Percentiles rank a stretch among this genome's conserved stretches.
phyloP scores from a whole-genome alignment of 2,888 invertebrate species.

The Mycogona germanica region DNA sequence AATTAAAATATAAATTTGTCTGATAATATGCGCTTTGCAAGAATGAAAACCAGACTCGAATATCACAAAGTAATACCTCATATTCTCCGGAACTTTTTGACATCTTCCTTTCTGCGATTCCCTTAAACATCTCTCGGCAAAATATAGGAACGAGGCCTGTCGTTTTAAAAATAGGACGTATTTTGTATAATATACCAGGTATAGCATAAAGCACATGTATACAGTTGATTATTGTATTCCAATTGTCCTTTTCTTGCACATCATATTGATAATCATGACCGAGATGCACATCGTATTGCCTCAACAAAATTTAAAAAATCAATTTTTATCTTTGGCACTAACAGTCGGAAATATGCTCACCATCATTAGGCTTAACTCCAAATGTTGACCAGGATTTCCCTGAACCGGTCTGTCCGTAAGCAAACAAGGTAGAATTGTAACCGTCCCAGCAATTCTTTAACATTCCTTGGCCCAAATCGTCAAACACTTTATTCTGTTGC shows the following conservation, averaged over 20 bases:
- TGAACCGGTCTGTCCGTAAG: conserved; percentile 45
- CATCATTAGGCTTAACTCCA: conserved; percentile 43
- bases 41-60: background rate
- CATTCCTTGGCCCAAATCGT: conserved; percentile 41
- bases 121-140: conserved; percentile 41
- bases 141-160: conserved; percentile 43
- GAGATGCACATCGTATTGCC: too few relatives aligned
- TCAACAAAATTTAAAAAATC: too few relatives aligned
- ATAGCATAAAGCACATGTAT: background rate
- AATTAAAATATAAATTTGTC: background rate
- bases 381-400: conserved; percentile 47
- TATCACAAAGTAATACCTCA: conserved; percentile 28
- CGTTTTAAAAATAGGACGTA: background rate
- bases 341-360: too few relatives aligned
- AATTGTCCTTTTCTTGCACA: too few relatives aligned
- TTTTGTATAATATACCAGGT: conserved; percentile 10
- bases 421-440: conserved; percentile 44
- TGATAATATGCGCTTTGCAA: background rate
- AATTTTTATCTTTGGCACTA: too few relatives aligned
- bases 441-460: conserved; percentile 44
- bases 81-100: conserved; percentile 30
- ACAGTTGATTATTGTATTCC: too few relatives aligned
- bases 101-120: conserved; percentile 36
- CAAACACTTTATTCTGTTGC: conserved; percentile 39
- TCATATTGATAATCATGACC: too few relatives aligned